Conservation (phyloP, 2,888 invertebrate species). For the Ctena decussata region DNA sequence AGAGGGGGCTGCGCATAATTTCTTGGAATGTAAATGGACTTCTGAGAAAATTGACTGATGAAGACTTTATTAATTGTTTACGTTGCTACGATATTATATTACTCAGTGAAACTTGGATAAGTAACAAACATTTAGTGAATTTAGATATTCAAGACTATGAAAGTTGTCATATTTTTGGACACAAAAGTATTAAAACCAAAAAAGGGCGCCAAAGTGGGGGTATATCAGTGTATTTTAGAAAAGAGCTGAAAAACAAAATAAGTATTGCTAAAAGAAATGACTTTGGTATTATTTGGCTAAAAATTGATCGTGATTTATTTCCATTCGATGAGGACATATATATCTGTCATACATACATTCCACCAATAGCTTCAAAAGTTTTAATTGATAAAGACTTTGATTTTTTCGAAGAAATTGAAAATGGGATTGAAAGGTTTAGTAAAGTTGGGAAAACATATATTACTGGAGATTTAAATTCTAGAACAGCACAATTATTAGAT, state of each 20-base stretch:
- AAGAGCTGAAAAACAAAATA: not conserved
- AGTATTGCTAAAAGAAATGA: not conserved
- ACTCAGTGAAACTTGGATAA: not conserved
- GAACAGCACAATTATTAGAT: not conserved
- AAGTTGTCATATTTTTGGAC: not conserved
- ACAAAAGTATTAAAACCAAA: not conserved
- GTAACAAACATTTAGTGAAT: not conserved
- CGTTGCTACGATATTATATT: conserved; percentile 3
- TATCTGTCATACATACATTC: not conserved
- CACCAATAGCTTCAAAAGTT: not conserved
- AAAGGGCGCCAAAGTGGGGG: conserved; percentile 10
- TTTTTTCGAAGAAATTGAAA: conserved; percentile 16
- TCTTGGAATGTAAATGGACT: conserved; percentile 18
- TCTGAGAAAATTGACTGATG: not conserved
- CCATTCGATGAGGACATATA: not conserved
- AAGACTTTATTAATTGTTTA: not conserved
- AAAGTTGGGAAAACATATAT: conserved; percentile 6
- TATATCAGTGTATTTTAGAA: conserved; percentile 8
- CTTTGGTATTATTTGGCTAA: not conserved
- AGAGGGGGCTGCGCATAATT: not conserved
- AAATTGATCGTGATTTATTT: not conserved
- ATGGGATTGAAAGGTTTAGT: not conserved
- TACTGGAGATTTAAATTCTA: conserved; percentile 6
- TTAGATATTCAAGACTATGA: not conserved
- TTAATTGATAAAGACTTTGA: conserved; percentile 8